Base-by-base conservation (phyloP, 2,888 invertebrate species). In the Andricus quercusramuli region DNA sequence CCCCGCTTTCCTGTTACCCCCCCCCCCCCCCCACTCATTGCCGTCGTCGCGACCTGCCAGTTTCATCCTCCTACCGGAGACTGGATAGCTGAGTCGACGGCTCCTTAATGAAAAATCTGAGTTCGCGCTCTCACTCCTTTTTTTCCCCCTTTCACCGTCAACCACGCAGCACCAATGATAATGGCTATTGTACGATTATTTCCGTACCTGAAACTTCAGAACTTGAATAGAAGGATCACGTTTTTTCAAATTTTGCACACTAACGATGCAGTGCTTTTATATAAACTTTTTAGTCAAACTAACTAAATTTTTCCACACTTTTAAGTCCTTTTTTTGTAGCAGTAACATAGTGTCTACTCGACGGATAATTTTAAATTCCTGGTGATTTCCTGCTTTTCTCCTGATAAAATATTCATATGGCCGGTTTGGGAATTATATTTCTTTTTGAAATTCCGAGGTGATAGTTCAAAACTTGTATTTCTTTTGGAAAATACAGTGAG, bases 51-150 rank as follows among this genome's bases (percentile, higher is more conserved):
- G 85, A 86, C 86, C 87, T 86, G 84, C 86, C 85, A 81, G 80
- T 83, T 78, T 85, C 81, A 79, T 83, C 82, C 81, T 82, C 78
- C 80, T 77, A 83, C 82, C 83, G 82, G 85, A 88, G 86, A 85
- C 84, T 86, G 90, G 90, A 91, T 90, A 91, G 91, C 91, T 92
- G 91, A 92, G 91, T 92, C 92, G 90, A 92, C 92, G 92, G 90
- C 91, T 90, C 89, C 90, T 91, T 92, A 92, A 92, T 92, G 92
- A 92, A 92, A 92, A 92, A 92, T 92, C 90, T 90, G 89, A 89
- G 90, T 90, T 89, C 88, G 86, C 82, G 87, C 83, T 81, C 79
- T 65, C 81, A 76, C 74, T 84, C 74, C 80, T 84, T 86, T 85
- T 85, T 85, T 80, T 65, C 77, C 81, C 81, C 67, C 82, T 80